Base-by-base conservation (phyloP, 2,797 vertebrate species). In the Fistularia tabacaria region DNA sequence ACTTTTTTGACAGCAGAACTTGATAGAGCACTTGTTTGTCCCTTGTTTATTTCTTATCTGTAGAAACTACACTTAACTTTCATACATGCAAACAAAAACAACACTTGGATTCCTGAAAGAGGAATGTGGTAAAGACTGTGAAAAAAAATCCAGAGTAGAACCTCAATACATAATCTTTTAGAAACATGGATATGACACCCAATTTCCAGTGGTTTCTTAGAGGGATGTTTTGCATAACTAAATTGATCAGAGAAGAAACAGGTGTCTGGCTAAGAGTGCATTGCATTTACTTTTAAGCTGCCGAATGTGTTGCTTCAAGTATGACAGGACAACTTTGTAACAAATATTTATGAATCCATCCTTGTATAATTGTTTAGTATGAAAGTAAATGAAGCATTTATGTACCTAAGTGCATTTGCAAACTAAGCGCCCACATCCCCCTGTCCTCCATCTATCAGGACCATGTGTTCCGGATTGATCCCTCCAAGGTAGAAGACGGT, bases 381-480 rank as follows among this genome's bases (percentile, higher is more conserved):
- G 14, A 25, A 13, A 45, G 6, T 8, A 10, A 45, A 45, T 13
- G 7, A 9, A 25, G 5, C 25, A 25, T 25, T 25, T 25, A 25
- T 25, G 25, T 3, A 25, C 25, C 25, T 5, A 25, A 25, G 25
- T 25, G 25, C 25, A 25, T 25, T 25, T 25, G 25, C 5, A 25
- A 2, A 25, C 25, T 5, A 25, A 25, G 25, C 5, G 25, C 5
- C 25, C 5, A 5, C 25, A 25, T 25, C 25, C 5, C 25, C 25
- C 25, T 25, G 25, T 25, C 13, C 8, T 56, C n/a, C 38, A n/a
- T 55, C 38, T 55, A 47, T 51, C 62, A 99, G 97, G 94, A 98
- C 57, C 91, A 93, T 0, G 6, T 93, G 61, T 98, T 98, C 79
- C 88, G 89, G 63, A 83, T 98, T 7, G 92, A 96, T 67, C 85